phyloP scores from a whole-genome alignment of 2,797 vertebrate genomes.

The Sebastes paucispinis region DNA sequence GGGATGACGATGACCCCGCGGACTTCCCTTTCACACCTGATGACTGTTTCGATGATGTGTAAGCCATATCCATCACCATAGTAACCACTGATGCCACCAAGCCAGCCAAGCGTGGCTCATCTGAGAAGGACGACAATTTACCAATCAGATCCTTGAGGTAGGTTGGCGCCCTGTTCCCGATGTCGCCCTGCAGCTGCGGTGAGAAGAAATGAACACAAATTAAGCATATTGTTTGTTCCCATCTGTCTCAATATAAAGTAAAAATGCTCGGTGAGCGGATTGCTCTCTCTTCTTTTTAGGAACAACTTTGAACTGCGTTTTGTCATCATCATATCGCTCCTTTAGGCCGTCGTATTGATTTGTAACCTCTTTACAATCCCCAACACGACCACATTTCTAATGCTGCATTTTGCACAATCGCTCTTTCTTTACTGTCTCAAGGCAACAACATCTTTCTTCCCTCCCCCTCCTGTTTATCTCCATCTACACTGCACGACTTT shows the following conservation, averaged over 20 bases:
- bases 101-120: conserved; percentile 73
- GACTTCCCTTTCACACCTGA: conserved; percentile 41
- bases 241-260: conserved; percentile 10
- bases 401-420: conserved; percentile 6
- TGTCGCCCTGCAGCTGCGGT: conserved; percentile 61
- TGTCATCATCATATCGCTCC: conserved; percentile 16
- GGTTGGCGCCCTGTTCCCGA: conserved; percentile 64
- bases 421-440: conserved; percentile 30
- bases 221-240: background rate
- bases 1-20: conserved; percentile 39
- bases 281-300: background rate
- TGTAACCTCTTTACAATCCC: conserved; percentile 13
- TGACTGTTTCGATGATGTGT: conserved; percentile 48
- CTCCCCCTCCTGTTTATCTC: background rate
- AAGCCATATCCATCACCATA: conserved; percentile 76
- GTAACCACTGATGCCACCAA: conserved; percentile 73
- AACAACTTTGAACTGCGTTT: conserved; percentile 3
- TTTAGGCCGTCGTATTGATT: conserved; percentile 6
- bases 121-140: conserved; percentile 68
- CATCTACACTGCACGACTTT: conserved; percentile 8
- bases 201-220: background rate
- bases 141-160: conserved; percentile 78
- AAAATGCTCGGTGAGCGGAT: background rate
- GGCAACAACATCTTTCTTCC: background rate
- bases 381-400: background rate